Evolutionary conservation across 2,113 vertebrate species (phyloP), one percentile per base, ranked within the genome.

Genomic region (Caretta caretta): DNA sequence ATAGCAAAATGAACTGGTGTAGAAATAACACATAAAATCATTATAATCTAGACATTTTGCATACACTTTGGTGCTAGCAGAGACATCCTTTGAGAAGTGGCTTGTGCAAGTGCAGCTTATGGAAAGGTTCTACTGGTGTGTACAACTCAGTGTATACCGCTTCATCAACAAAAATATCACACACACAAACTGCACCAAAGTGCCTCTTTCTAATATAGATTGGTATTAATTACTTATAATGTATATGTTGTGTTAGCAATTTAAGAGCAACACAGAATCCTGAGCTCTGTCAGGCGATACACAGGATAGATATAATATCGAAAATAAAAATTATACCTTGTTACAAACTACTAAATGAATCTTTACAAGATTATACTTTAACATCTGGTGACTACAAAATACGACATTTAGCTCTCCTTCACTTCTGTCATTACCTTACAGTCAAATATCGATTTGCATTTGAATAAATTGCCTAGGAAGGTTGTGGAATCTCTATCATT

Each of bases 1-100:
- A 22, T 49, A 88, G 87, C 59, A 86, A 22, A 88, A 89, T 88
- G 46, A 93, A 90, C 62, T 24, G 16, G 6, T 51, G 8, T 82
- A 72, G 50, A 78, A 92, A 89, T 86, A 87, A 56, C 0, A 4
- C 29, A 72, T 56, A 42, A 59, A 69, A 59, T 84, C 22, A 22
- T 42, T 83, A 86, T 25, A 42, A 8, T 5, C 48, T 5, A 9
- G n/a, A 0, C 0, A 24, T 91, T 88, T 80, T 62, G 51, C 79
- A 84, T 85, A 69, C 35, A n/a, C 82, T 57, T 38, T 8, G 88
- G 56, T 80, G 29, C 59, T 88, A 69, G 54, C 16, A 87, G 49
- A 69, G n/a, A 16, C 42, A 4, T 24, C 20, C 93, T 59, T 76
- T 29, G 16, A 29, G 42, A 90, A 81, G 54, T 9, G 50, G 85